phyloP scores from a whole-genome alignment of 2,797 vertebrate genomes.

The Crenichthys baileyi region DNA sequence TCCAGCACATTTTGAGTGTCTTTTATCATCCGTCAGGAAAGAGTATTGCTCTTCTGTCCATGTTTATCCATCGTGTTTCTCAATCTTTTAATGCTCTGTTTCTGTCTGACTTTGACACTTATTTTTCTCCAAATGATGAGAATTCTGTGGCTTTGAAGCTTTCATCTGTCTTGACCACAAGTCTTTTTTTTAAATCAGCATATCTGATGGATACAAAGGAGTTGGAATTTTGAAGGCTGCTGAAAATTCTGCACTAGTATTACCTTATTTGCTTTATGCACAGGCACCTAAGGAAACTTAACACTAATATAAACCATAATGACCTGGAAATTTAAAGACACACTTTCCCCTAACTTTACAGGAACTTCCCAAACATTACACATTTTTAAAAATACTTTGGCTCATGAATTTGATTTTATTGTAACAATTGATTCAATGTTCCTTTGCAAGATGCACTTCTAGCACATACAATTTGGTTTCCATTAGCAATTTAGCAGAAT shows the following conservation, averaged over 20 bases:
- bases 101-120: constrained; percentile 28
- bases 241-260: neutral
- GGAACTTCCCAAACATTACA: neutral
- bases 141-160: constrained; percentile 14
- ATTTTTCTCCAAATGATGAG: constrained; percentile 27
- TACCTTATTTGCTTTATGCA: constrained; percentile 11
- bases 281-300: neutral
- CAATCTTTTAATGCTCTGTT: constrained; percentile 17
- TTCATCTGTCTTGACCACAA: constrained; percentile 18
- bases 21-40: constrained; percentile 43
- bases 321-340: neutral
- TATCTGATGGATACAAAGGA: constrained; percentile 12
- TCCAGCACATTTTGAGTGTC: constrained; percentile 31
- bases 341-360: neutral
- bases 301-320: neutral
- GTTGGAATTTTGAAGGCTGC: neutral
- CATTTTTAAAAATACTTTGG: neutral
- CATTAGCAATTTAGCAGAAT: neutral
- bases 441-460: neutral
- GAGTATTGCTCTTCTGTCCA: constrained; percentile 26
- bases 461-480: neutral
- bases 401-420: neutral
- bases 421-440: neutral
- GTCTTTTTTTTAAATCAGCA: constrained; percentile 19
- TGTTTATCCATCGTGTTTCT: constrained; percentile 43